Conservation (phyloP, 1,140 invertebrate genomes). For the Brachionus plicatilis region DNA sequence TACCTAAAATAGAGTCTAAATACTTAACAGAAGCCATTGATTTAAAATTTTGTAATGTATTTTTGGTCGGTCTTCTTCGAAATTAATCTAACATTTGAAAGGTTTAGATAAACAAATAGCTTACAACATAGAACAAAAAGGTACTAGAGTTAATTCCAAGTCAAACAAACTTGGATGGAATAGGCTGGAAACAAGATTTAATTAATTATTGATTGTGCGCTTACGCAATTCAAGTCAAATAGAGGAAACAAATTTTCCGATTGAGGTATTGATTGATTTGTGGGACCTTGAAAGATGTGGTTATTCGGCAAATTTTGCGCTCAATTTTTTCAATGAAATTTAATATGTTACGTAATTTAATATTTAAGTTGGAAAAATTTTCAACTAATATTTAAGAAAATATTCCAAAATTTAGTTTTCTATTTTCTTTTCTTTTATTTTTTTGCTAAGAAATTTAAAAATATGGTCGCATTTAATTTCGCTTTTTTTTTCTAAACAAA, state of each 20-base stretch:
- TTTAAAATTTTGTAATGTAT: neutral
- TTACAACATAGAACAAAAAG: neutral
- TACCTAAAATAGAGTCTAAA: neutral
- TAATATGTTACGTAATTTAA: constrained; percentile 31
- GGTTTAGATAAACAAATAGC: neutral
- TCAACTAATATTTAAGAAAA: constrained; percentile 30
- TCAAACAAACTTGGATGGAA: neutral
- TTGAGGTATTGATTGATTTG: neutral
- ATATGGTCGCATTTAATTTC: constrained; percentile 1
- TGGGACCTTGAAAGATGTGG: neutral
- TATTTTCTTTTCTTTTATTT: neutral
- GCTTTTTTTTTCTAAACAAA: neutral
- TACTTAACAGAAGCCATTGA: neutral
- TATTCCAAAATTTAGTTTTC: constrained; percentile 12
- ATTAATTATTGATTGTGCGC: neutral
- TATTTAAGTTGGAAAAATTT: constrained; percentile 29
- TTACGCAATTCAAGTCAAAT: neutral
- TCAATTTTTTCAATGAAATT: neutral
- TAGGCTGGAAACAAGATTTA: neutral
- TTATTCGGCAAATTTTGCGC: neutral
- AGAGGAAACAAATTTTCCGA: neutral
- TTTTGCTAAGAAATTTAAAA: neutral
- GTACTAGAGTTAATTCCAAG: neutral
- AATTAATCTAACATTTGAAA: neutral
- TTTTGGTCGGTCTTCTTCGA: neutral